These are phyloP conservation scores for Melolontha melolontha DNA, from an alignment of 2,888 invertebrate species.

Conservation along the genomic window DNA sequence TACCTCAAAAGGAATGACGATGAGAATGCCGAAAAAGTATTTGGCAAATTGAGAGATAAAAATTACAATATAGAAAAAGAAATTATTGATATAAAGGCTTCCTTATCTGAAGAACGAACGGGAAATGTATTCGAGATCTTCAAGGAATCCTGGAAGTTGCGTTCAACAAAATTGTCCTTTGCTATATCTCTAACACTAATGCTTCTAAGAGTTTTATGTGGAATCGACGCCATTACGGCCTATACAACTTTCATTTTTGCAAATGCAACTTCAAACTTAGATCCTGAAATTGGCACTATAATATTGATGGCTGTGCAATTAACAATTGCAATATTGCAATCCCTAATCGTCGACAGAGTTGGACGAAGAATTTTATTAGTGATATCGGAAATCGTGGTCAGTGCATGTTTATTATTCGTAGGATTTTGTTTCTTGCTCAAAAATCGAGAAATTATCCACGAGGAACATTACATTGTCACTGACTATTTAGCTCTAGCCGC, in stretches of 20 bases:
- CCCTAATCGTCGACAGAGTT: slow-evolving; percentile 79
- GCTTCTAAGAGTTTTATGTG: slow-evolving; percentile 75
- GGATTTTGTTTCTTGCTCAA: slow-evolving; percentile 73
- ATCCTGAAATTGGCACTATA: slow-evolving; percentile 67
- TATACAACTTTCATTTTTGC: slow-evolving; percentile 71
- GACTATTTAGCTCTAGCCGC: slow-evolving; percentile 79
- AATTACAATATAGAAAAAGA: slow-evolving; percentile 75
- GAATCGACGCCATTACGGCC: slow-evolving; percentile 73
- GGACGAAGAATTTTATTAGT: slow-evolving; percentile 81
- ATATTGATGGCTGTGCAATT: slow-evolving; percentile 78
- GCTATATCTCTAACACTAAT: slow-evolving; percentile 72
- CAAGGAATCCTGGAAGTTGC: slow-evolving; percentile 67
- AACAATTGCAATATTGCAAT: slow-evolving; percentile 76
- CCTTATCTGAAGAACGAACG: slow-evolving; percentile 56
- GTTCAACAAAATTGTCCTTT: slow-evolving; percentile 70
- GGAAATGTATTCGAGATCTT: slow-evolving; percentile 68
- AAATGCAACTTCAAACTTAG: slow-evolving; percentile 65
- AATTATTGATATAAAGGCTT: slow-evolving; percentile 69
- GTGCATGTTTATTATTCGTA: slow-evolving; percentile 73
- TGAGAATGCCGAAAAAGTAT: slow-evolving; percentile 74
- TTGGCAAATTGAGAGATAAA: slow-evolving; percentile 77
- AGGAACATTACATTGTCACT: slow-evolving; percentile 64
- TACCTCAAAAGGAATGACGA: slow-evolving; percentile 72
- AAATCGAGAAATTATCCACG: slow-evolving; percentile 56
- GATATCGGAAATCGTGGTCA: slow-evolving; percentile 76